Percentiles rank a stretch among this genome's conserved stretches.
phyloP scores from a whole-genome alignment of 1,140 invertebrate genomes.

The Heliconius himera region DNA sequence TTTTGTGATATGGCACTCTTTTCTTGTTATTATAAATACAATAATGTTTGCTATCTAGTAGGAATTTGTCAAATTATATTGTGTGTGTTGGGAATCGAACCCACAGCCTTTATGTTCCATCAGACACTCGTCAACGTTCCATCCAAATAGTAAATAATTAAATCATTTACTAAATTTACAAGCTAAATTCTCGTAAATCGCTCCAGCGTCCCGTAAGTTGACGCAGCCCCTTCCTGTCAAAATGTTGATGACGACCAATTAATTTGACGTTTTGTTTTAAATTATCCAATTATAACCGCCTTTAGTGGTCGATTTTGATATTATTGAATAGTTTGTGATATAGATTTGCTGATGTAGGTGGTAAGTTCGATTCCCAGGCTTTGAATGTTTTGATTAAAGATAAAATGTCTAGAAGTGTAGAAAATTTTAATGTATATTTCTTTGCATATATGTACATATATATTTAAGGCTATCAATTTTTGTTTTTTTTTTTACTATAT shows the following conservation, averaged over 20 bases:
- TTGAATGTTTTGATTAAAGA: no score
- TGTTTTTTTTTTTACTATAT: no score
- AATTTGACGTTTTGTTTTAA: constrained; percentile 14
- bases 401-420: no score
- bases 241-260: constrained; percentile 1
- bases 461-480: background rate
- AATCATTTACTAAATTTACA: constrained; percentile 13
- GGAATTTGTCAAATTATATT: no score
- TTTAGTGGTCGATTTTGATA: background rate
- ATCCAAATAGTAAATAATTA: constrained; percentile 1
- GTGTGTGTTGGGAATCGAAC: background rate
- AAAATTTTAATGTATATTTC: no score
- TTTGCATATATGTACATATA: background rate
- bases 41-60: no score
- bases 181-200: constrained; percentile 12
- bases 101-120: background rate
- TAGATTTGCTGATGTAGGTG: background rate
- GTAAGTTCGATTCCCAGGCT: background rate
- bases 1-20: no score
- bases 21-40: no score
- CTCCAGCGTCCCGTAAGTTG: background rate
- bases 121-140: background rate
- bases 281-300: background rate
- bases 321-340: background rate
- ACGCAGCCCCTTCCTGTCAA: constrained; percentile 15